A percentile compares a stretch with the other conserved stretches of the same genome.
These are phyloP conservation scores for Pseudachorutes palmiensis DNA, from an alignment of 1,140 invertebrate species.

Conservation along the genomic window DNA sequence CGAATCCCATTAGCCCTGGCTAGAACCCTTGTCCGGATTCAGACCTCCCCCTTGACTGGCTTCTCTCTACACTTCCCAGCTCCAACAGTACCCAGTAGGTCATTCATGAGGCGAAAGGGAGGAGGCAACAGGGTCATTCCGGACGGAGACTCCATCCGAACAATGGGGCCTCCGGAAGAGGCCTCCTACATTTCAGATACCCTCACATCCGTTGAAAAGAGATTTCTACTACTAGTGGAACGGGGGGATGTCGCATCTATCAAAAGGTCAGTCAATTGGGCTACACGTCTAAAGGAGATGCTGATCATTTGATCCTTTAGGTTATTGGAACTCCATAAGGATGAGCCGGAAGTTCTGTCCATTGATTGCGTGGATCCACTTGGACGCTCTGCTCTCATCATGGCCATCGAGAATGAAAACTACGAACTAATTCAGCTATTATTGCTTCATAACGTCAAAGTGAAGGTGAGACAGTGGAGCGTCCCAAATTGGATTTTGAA, in stretches of 20 bases:
- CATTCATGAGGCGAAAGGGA: background rate
- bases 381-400: constrained; percentile 78
- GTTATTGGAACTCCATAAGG: constrained; percentile 62
- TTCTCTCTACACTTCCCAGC: constrained; percentile 42
- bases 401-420: constrained; percentile 99
- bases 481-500: background rate
- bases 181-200: background rate
- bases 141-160: background rate
- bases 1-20: background rate
- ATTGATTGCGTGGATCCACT: constrained; percentile 96
- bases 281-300: background rate
- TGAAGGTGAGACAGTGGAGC: constrained; percentile 40
- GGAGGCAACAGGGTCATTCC: background rate
- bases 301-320: constrained; percentile 44
- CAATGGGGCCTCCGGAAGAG: background rate
- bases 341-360: constrained; percentile 74
- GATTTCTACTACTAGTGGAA: constrained; percentile 74
- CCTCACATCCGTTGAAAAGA: constrained; percentile 64
- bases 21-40: background rate
- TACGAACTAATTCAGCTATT: constrained; percentile 96
- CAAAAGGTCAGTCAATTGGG: constrained; percentile 52
- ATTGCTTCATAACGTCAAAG: constrained; percentile 77
- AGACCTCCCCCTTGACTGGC: background rate
- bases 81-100: background rate
- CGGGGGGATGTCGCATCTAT: constrained; percentile 77